Percentiles rank a stretch among this genome's conserved stretches.
phyloP scores from a whole-genome alignment of 2,888 invertebrate genomes.

The Leptura quadrifasciata region DNA sequence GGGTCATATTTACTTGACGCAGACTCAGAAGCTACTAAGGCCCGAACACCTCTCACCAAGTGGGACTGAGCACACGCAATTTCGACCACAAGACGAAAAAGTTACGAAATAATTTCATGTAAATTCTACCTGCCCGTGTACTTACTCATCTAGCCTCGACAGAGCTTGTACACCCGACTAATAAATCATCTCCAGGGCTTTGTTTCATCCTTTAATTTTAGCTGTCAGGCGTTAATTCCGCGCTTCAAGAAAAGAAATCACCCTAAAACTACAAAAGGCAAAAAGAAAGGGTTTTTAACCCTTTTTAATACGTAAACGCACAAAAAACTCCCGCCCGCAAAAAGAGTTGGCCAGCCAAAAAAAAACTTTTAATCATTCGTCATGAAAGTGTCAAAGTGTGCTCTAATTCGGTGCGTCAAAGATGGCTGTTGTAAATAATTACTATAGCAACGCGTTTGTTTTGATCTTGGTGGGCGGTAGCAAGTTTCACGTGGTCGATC shows the following conservation, averaged over 20 bases:
- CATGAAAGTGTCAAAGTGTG: slow-evolving; percentile 46
- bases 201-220: slow-evolving; percentile 4
- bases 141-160: neutral
- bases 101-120: neutral
- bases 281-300: slow-evolving; percentile 25
- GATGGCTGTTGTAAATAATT: slow-evolving; percentile 64
- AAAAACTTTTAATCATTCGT: slow-evolving; percentile 44
- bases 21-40: slow-evolving; percentile 5
- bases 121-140: neutral
- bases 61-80: neutral
- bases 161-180: neutral
- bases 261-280: slow-evolving; percentile 32
- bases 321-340: slow-evolving; percentile 11
- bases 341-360: slow-evolving; percentile 26
- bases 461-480: slow-evolving; percentile 58
- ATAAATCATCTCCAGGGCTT: slow-evolving; percentile 13
- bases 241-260: slow-evolving; percentile 20
- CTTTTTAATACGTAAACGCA: slow-evolving; percentile 7
- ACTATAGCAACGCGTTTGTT: slow-evolving; percentile 64
- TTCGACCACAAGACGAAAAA: slow-evolving; percentile 8
- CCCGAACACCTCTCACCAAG: neutral
- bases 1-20: slow-evolving; percentile 47
- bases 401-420: slow-evolving; percentile 53
- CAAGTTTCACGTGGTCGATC: slow-evolving; percentile 61
- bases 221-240: slow-evolving; percentile 20